Base-by-base conservation (phyloP, 2,888 invertebrate species). In the Abrostola tripartita region DNA sequence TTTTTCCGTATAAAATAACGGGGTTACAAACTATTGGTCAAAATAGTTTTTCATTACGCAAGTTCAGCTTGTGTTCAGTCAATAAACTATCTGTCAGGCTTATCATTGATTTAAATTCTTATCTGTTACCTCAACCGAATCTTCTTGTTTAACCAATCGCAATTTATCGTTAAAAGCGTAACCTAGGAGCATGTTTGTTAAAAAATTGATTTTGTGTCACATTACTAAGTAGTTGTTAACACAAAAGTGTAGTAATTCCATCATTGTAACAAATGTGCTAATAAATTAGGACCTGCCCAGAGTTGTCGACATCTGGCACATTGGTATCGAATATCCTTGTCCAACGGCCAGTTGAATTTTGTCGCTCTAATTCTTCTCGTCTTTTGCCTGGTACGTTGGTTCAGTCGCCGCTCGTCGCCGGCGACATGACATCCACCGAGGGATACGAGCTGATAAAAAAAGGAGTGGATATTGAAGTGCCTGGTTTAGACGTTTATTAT, bases 401-500 rank as follows among this genome's bases (percentile, higher is more conserved):
- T 86, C 90, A 90, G 90, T 92, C 81, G 85, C 82, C 81, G 72
- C 68, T 76, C 82, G 85, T 73, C 81, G 83, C 81, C 85, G 89
- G 87, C 85, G 92, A 90, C 85, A 95, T 95, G 95, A 91, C 94
- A 85, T 90, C 92, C 81, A 90, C 94, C 61, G 94, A 95, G 88
- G 93, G 94, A 71, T 95, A 94, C 88, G 94, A 94, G 81, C 88
- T 95, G 78, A 95, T 95, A 81, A 92, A 91, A 85, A 89, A 87
- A 78, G 95, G 95, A 56, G 90, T 95, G 24, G 93, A 94, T 75
- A 92, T 93, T 35, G 95, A 95, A 85, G 94, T 95, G 82, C 95
- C 95, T 5, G 95, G 95, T 44, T 85, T 95, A 81, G 95, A 95
- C 67, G 88, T 90, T 71, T 96, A 95, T 85, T 95, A 95, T 85